Base-by-base conservation (phyloP, 2,888 invertebrate species). In the Phragmatobia fuliginosa region DNA sequence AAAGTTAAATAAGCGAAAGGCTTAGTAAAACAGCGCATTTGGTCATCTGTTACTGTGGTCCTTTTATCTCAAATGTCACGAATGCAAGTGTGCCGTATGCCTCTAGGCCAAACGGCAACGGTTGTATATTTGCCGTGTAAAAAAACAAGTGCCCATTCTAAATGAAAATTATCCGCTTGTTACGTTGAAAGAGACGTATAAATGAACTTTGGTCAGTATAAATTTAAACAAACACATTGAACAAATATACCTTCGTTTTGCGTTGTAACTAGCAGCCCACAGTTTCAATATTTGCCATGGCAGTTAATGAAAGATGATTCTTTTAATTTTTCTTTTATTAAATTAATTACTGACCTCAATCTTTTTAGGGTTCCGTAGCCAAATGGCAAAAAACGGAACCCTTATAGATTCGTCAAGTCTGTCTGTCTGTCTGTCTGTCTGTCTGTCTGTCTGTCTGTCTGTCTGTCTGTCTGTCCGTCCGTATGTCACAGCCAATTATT, bases 11-110 rank as follows among this genome's bases (percentile, higher is more conserved):
- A 58, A 68, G 58, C 45, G 32, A 38, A 63, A 68, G 38, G 67
- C 41, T 49, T n/a, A 36, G 32, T 36, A 61, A 52, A 56, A 36
- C 33, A 31, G 28, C 25, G 59, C 36, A 28, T 68, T 70, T 67
- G 68, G 64, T 77, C 71, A 71, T 58, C 69, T 64, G 69, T 52
- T 67, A 56, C 21, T 18, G 68, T 68, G 33, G 67, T 64, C 73
- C 64, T 32, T 61, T 62, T 68, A 67, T 62, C 73, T 63, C 67
- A 56, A 68, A 71, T 72, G 68, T 64, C 66, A 67, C 63, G 60
- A 71, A 62, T 56, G 38, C 33, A 38, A 56, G 56, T n/a, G 31
- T 65, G 25, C 33, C 28, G 28, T 38, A 60, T 52, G 59, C 52
- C 32, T 52, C 16, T 16, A 16, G 60, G 36, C 8, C 28, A 28